phyloP scores from a whole-genome alignment of 2,113 vertebrate species.

The Sinocyclocheilus anophthalmus region DNA sequence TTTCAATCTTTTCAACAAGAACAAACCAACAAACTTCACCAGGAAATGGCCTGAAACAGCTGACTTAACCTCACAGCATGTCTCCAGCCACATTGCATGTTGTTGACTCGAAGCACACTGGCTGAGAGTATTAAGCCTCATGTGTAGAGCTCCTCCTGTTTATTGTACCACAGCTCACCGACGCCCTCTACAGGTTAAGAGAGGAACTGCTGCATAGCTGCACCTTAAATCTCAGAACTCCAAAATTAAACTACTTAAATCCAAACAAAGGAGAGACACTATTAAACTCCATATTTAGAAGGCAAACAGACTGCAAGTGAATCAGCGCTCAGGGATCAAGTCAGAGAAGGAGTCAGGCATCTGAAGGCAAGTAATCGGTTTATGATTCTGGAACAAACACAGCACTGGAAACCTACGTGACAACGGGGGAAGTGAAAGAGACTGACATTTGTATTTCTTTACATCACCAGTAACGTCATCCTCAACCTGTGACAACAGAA shows the following conservation, averaged over 20 bases:
- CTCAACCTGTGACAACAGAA: constrained; percentile 28
- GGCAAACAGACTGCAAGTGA: constrained; percentile 1
- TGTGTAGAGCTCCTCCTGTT: constrained; percentile 10
- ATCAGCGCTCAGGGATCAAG: neutral
- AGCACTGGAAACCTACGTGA: constrained; percentile 2
- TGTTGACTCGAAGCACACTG: neutral
- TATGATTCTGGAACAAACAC: neutral
- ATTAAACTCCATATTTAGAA: neutral
- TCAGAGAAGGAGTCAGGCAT: neutral
- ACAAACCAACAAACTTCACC: constrained; percentile 40
- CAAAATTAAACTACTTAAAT: neutral
- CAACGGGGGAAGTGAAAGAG: neutral
- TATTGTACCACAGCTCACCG: constrained; percentile 4
- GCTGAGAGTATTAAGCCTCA: constrained; percentile 2
- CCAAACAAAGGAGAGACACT: constrained; percentile 13
- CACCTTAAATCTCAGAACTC: constrained; percentile 28
- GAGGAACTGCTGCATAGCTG: neutral
- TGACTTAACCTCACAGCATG: neutral
- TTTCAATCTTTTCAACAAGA: constrained; percentile 44
- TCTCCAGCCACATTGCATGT: neutral
- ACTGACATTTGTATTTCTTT: neutral
- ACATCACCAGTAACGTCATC: neutral
- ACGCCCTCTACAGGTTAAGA: constrained; percentile 24
- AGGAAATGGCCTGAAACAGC: constrained; percentile 3
- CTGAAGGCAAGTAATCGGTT: neutral